These are phyloP conservation scores for Drosophila maculinotata DNA, from an alignment of 2,888 invertebrate species.

Conservation along the genomic window DNA sequence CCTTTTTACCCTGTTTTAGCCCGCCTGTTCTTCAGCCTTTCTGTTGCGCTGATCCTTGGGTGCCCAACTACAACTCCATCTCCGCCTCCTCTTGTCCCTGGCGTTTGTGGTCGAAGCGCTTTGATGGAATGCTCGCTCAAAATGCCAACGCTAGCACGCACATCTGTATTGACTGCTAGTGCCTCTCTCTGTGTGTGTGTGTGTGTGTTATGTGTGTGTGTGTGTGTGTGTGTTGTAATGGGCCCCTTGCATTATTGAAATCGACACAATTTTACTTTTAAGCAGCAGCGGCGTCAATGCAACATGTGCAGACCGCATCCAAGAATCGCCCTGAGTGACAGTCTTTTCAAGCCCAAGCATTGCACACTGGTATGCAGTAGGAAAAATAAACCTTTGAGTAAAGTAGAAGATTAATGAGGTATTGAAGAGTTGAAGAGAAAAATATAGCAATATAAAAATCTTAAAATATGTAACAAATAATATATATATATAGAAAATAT, in stretches of 20 bases:
- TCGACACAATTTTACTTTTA: conserved; percentile 81
- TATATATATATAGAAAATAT: too few species aligned
- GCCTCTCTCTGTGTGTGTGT: conserved; percentile 5
- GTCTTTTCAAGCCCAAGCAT: conserved; percentile 34
- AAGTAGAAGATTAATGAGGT: too few species aligned
- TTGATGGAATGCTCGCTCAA: conserved; percentile 75
- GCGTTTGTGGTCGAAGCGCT: conserved; percentile 68
- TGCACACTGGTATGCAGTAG: conserved; percentile 32
- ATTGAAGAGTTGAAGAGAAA: too few species aligned
- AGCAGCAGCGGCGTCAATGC: conserved; percentile 58
- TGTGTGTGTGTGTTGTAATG: conserved; percentile 66
- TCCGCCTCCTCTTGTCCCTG: conserved; percentile 35
- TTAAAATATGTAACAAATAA: too few species aligned
- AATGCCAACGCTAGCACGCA: conserved; percentile 72
- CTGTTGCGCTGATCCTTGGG: neutral
- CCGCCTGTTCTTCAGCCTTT: neutral
- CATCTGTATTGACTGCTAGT: conserved; percentile 30
- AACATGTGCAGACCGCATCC: conserved; percentile 61
- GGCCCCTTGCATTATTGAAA: conserved; percentile 77
- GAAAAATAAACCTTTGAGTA: too few species aligned
- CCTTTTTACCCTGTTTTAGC: conserved; percentile 1
- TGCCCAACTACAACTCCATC: neutral
- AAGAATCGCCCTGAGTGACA: conserved; percentile 60
- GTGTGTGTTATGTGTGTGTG: too few species aligned
- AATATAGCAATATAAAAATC: too few species aligned